Evolutionary conservation across 2,797 vertebrate species (phyloP), one percentile per base, ranked within the genome.

Genomic region (Mus minutoides): DNA sequence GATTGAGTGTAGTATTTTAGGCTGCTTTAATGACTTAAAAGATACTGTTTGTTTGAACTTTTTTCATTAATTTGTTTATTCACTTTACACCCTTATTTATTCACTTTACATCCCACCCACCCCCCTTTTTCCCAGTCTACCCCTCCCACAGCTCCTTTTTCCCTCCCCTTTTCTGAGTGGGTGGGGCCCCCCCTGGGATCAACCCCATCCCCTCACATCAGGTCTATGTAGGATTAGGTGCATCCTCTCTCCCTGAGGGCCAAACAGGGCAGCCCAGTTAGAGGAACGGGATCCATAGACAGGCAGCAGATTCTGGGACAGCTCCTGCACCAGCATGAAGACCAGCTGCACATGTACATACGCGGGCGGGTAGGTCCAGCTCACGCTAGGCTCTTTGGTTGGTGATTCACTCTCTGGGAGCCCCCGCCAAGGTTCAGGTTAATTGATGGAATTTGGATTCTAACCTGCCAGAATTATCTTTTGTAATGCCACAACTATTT

Each of bases 21-120:
- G 46, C 64, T 87, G 29, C 40, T 87, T 87, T 96, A 84, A 77
- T 82, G 26, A 94, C 17, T 82, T 89, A n/a, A 54, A 88, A 95
- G 64, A 75, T 92, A 19, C 78, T 92, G 37, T 93, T 94, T 76
- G 31, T 83, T 12, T 58, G 34, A 13, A 37, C 21, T n/a, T 69
- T 69, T 69, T n/a, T 69, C 14, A n/a, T 17, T 64, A 5, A 34
- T 67, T 34, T 69, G 34, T 69, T 69, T 69, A 69, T 69, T 71
- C 67, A 71, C 29, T 64, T 64, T 64, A 64, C 62, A 29, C 26
- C 62, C 62, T 67, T 34, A 34, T 67, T 34, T 34, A 16, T 67
- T 67, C 31, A 67, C 67, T 37, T 37, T 37, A 19, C 6, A 37
- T 71, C 34, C n/a, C 67, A 71, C 67, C n/a, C n/a, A 71, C 6